Evolutionary conservation across 2,888 invertebrate species (phyloP), one percentile per base, ranked within the genome.

Genomic region (Rugalucina vietnamica): DNA sequence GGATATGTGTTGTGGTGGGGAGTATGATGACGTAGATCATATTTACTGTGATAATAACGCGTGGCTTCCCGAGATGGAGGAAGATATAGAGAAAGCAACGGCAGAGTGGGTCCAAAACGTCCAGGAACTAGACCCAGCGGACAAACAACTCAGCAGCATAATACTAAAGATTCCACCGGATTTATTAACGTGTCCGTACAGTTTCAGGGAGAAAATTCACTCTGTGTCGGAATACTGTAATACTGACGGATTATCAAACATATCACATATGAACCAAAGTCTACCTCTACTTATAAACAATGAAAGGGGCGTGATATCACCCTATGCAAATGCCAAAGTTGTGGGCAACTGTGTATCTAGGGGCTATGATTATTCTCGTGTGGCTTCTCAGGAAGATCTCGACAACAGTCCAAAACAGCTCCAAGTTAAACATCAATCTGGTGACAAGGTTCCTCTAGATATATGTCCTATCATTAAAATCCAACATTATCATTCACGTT

Each of bases 41-140:
- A 34, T 14, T 1, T 39, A 21, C 29, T 72, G 72, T 72, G 72
- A 72, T 72, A 39, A 27, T 39, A 37, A 27, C 24, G 72, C 3
- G 39, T 49, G 49, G 72, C 83, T 87, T 24, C 88, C 89, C 24
- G 83, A 82, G 32, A 60, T 71, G 0, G 88, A 89, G 71, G 83
- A 84, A 32, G 83, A 88, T 72, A 81, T 86, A 4, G 84, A 81
- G 49, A 71, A 70, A 36, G 88, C 89, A 39, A 89, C 88, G 0
- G 89, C 89, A 24, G 76, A 85, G 73, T 91, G 91, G 91, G 90
- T 91, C 29, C 90, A 90, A 78, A 88, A 88, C 76, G 89, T 87
- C 75, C 90, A 79, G 69, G 71, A 80, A 4, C 71, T 88, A 70
- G 88, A 88, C 71, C 70, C 76, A 24, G 85, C 84, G 54, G 88